Conservation (phyloP, 2,113 vertebrate species). For the Odocoileus hemionus region DNA sequence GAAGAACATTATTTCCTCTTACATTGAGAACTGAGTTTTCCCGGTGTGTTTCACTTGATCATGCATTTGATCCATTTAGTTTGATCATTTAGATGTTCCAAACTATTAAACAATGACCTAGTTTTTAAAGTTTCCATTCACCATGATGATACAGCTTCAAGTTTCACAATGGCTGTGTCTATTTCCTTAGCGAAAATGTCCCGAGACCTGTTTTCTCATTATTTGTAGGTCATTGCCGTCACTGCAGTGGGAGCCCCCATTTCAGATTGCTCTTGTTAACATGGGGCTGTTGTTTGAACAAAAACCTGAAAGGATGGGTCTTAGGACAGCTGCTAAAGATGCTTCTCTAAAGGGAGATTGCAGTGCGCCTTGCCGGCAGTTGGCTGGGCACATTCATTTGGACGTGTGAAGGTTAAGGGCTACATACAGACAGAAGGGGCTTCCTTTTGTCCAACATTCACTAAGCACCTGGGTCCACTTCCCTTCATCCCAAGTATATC, state of each 20-base stretch:
- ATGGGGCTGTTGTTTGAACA: background rate
- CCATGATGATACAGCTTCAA: background rate
- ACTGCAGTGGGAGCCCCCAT: background rate
- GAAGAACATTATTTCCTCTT: background rate
- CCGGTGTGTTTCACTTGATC: background rate
- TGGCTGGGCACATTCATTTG: rapidly evolving
- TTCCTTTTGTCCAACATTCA: rapidly evolving
- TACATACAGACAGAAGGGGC: rapidly evolving
- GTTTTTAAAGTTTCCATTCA: background rate
- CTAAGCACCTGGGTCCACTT: background rate
- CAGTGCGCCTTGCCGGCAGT: rapidly evolving
- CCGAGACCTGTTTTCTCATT: background rate
- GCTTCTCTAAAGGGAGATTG: background rate
- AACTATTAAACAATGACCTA: background rate
- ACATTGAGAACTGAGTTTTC: background rate
- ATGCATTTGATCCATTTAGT: background rate
- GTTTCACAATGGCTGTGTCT: background rate
- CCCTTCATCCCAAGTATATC: rapidly evolving
- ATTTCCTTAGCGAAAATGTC: background rate
- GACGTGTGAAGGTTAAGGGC: rapidly evolving
- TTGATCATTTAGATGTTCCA: background rate
- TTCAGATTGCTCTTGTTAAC: background rate
- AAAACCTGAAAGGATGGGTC: background rate
- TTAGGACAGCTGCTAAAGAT: background rate
- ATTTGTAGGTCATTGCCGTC: background rate